These are phyloP conservation scores for Myotis myotis DNA, from an alignment of 2,797 vertebrate species.

Conservation along the genomic window DNA sequence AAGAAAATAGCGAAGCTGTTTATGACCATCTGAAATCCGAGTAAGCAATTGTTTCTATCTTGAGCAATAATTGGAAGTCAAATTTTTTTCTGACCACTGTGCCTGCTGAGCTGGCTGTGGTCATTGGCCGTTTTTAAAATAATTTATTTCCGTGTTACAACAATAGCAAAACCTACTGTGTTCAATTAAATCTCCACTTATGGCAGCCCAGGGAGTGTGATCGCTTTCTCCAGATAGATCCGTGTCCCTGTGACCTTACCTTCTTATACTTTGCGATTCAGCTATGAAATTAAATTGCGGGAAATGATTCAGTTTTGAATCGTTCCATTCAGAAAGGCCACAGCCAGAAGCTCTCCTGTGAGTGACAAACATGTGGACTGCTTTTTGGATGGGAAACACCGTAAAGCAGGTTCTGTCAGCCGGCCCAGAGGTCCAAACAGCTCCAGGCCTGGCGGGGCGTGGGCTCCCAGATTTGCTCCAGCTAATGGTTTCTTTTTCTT, in stretches of 20 bases:
- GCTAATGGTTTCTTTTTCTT: conserved; percentile 70
- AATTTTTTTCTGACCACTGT: conserved; percentile 23
- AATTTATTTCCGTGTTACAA: conserved; percentile 68
- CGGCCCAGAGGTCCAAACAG: conserved; percentile 65
- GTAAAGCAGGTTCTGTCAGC: conserved; percentile 66
- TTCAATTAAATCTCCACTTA: conserved; percentile 71
- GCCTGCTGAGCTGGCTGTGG: conserved; percentile 55
- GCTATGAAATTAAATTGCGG: conserved; percentile 83
- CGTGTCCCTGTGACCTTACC: conserved; percentile 78
- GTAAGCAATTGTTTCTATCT: conserved; percentile 70
- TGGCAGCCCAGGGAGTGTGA: conserved; percentile 58
- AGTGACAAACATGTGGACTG: conserved; percentile 75
- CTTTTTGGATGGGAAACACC: conserved; percentile 76
- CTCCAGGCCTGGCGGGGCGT: conserved; percentile 51
- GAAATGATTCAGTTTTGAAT: conserved; percentile 84
- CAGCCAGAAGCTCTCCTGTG: conserved; percentile 77
- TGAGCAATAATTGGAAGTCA: conserved; percentile 68
- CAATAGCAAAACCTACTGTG: conserved; percentile 70
- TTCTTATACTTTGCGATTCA: conserved; percentile 78
- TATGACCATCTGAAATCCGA: conserved; percentile 63
- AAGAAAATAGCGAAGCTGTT: conserved; percentile 67
- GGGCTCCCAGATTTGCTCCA: conserved; percentile 58
- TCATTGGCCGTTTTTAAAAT: conserved; percentile 67
- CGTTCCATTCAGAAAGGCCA: conserved; percentile 80
- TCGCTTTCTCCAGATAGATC: conserved; percentile 77